Base-by-base conservation (phyloP, 2,797 vertebrate species). In the Eulemur coronatus region DNA sequence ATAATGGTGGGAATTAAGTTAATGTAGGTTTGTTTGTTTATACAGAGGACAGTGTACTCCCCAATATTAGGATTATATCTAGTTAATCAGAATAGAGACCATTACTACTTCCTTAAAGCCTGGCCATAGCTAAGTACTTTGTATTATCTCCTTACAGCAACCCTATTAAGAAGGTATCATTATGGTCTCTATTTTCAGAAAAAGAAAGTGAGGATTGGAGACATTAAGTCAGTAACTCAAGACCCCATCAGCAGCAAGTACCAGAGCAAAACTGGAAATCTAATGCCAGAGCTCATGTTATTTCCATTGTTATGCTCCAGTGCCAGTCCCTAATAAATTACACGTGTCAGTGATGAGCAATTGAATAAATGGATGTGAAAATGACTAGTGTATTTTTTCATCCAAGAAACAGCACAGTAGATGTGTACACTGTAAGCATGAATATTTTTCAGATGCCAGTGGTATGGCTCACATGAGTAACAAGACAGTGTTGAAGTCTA, bases 381-480 rank as follows among this genome's bases (percentile, higher is more conserved):
- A 76, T 59, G 69, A 18, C 17, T 63, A 43, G 30, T 55, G 12
- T 65, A 30, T 65, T 72, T 88, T 90, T 85, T 70, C 84, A 63
- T 69, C 79, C 50, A 82, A 75, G 73, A 55, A 95, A 20, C 3
- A 94, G 33, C 52, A 65, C 12, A 50, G 10, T 80, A 65, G 24
- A 33, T 81, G 28, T 78, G 20, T 92, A 33, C 18, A 65, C 13
- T 79, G 9, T 46, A 96, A 63, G 18, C 30, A 10, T 76, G 52
- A 70, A 26, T 92, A 67, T 75, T 97, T 96, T 96, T 84, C 41
- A 30, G 13, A 80, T 82, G n/a, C 17, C 26, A 75, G 10, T 92
- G 15, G 13, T 61, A 30, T 76, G 46, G 20, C 43, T 35, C 33
- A 75, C 3, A 9, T 41, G 30, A 79, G 18, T 78, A 87, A 46